Conservation (phyloP, 2,113 vertebrate species). For the Brachirus orientalis region DNA sequence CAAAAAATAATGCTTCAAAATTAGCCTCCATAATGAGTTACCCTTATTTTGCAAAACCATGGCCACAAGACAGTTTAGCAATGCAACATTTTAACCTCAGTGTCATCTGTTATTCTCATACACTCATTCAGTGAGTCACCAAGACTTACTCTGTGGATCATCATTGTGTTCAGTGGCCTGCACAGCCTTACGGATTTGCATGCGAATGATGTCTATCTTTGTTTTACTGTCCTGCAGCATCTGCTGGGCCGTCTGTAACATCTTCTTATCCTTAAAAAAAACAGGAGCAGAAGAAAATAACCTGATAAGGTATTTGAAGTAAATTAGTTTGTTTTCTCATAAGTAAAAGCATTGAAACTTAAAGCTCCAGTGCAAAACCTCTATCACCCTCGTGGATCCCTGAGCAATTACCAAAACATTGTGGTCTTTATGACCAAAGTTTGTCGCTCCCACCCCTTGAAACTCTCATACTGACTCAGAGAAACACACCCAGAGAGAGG, state of each 20-base stretch:
- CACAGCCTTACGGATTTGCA: constrained; percentile 89
- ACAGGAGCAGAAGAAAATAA: constrained; percentile 8
- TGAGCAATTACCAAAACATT: too few species aligned
- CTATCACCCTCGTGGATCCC: too few species aligned
- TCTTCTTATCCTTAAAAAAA: constrained; percentile 86
- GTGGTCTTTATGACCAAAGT: too few species aligned
- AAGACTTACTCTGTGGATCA: constrained; percentile 79
- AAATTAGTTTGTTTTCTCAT: too few species aligned
- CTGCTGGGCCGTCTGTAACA: constrained; percentile 90
- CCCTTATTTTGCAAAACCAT: not conserved
- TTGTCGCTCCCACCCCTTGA: too few species aligned
- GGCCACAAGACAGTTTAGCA: not conserved
- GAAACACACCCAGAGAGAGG: too few species aligned
- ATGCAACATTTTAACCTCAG: not conserved
- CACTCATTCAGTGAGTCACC: too few species aligned
- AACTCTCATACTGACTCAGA: too few species aligned
- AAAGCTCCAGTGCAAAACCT: too few species aligned
- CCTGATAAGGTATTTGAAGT: not conserved
- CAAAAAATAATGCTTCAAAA: too few species aligned
- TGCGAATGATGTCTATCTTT: constrained; percentile 93
- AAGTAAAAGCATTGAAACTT: too few species aligned
- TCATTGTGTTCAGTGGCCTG: constrained; percentile 87
- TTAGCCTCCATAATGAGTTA: not conserved
- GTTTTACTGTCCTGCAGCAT: constrained; percentile 94
- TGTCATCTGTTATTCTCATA: not conserved